Base-by-base conservation (phyloP, 2,888 invertebrate genomes). In the Selenia dentaria region DNA sequence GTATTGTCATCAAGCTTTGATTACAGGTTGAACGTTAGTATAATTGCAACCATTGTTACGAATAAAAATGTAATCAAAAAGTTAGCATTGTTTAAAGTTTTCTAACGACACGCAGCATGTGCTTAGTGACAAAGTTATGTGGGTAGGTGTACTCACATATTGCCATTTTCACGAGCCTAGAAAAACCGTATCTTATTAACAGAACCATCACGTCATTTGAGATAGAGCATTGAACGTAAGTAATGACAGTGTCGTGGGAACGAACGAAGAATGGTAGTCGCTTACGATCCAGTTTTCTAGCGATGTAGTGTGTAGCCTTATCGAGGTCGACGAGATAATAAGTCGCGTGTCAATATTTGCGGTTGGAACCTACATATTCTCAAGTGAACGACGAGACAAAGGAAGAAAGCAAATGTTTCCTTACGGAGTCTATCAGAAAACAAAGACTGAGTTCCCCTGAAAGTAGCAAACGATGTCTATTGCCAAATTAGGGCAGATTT, bases 241-340 rank as follows among this genome's bases (percentile, higher is more conserved):
- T 67, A 69, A 70, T 64, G 33, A 70, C 76, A 76, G 75, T 74
- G 78, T 82, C 89, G 88, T 90, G 89, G 84, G 89, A 90, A 89
- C 74, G 57, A 52, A 52, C 51, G 59, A 81, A 83, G 81, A 87
- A 87, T 87, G 69, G 79, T 57, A 64, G 70, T 65, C 71, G 76
- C 67, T 67, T 73, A 73, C 79, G 83, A 84, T 83, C 85, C 80
- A 87, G 84, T 88, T 89, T 87, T 83, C 84, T 80, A 79, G 66
- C 79, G 79, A 80, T 79, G 76, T 70, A 71, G 3, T 4, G 67
- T 73, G 66, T 64, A 77, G 74, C 73, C 73, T 79, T 79, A 88
- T 86, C 82, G 83, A 81, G 84, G 86, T 78, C 82, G 76, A 52
- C 62, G 67, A 69, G 83, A 87, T 85, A 84, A 81, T 82, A 72